These are phyloP conservation scores for Trachelus iudaicus DNA, from an alignment of 2,888 invertebrate genomes.

Conservation along the genomic window DNA sequence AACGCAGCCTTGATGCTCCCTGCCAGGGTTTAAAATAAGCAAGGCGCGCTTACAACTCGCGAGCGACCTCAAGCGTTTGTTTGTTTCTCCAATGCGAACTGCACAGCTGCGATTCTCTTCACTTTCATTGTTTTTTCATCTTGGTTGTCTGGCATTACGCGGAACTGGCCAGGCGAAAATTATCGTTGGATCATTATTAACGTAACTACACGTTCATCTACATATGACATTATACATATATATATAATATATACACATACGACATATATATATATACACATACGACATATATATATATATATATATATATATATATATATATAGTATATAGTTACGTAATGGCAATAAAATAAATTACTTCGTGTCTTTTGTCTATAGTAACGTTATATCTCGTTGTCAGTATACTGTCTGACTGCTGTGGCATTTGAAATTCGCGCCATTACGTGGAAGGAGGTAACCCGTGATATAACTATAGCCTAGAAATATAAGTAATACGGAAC, in stretches of 20 bases:
- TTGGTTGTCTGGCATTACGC: not conserved
- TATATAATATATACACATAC: too few relatives aligned
- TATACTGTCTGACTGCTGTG: not conserved
- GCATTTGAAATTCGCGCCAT: not conserved
- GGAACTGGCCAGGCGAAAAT: not conserved
- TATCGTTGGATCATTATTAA: not conserved
- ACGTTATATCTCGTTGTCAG: not conserved
- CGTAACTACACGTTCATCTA: too few relatives aligned
- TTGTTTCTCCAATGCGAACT: not conserved
- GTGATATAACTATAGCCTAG: not conserved
- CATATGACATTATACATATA: too few relatives aligned
- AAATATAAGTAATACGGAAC: not conserved
- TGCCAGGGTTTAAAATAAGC: constrained; percentile 6
- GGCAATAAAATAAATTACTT: too few relatives aligned
- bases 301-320: too few relatives aligned
- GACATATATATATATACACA: too few relatives aligned
- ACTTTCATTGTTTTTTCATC: not conserved
- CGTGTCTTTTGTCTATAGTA: not conserved
- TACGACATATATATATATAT: too few relatives aligned
- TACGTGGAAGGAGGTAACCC: not conserved
- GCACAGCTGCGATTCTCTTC: not conserved
- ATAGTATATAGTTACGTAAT: too few relatives aligned
- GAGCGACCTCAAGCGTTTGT: not conserved
- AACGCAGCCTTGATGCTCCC: not conserved
- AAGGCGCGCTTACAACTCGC: not conserved